These are phyloP conservation scores for Punctoribates punctum DNA, from an alignment of 2,888 invertebrate species.

Conservation along the genomic window DNA sequence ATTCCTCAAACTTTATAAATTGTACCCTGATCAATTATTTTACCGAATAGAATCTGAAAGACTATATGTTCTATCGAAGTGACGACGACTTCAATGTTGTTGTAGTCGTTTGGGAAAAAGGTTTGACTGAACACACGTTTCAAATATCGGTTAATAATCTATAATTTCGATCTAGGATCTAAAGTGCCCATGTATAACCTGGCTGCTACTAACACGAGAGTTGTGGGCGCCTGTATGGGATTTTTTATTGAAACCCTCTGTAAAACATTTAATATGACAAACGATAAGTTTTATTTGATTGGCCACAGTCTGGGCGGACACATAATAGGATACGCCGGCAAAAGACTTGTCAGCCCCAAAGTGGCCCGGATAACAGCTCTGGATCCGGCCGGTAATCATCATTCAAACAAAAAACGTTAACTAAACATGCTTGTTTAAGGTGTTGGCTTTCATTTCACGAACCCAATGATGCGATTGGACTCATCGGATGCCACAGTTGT, in stretches of 20 bases:
- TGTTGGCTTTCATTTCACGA: not conserved
- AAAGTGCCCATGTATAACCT: not conserved
- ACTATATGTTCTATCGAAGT: not conserved
- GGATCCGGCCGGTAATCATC: not conserved
- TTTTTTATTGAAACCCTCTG: not conserved
- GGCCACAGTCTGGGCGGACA: constrained; percentile 31
- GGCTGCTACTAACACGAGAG: not conserved
- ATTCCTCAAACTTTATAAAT: not conserved
- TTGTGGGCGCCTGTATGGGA: not conserved
- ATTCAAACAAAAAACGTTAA: not conserved
- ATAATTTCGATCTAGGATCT: not conserved
- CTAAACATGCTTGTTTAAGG: not conserved
- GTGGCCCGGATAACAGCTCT: not conserved
- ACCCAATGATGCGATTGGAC: not conserved
- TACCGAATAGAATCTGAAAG: not conserved
- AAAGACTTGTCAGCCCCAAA: not conserved
- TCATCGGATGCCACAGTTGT: not conserved
- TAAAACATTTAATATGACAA: not conserved
- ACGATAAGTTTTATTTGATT: not conserved
- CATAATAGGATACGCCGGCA: constrained; percentile 22
- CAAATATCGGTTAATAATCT: not conserved
- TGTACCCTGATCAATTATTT: not conserved
- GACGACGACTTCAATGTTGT: not conserved
- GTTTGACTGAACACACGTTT: not conserved
- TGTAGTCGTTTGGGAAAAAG: not conserved